Conservation (phyloP, 2,797 vertebrate genomes). For the Darevskia nairensis region DNA sequence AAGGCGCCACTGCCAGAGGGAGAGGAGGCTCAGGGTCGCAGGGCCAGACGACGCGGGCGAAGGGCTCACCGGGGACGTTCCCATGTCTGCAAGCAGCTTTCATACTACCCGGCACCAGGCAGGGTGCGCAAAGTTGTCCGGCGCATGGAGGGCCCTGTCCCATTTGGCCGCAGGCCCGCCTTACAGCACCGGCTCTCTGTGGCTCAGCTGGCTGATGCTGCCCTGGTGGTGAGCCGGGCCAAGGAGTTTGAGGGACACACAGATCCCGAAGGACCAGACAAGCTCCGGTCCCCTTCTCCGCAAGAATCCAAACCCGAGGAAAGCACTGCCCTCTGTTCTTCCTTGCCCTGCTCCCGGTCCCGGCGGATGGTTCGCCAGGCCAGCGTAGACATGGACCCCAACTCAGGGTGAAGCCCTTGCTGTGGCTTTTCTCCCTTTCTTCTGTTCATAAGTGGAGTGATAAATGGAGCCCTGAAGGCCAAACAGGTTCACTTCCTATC, state of each 20-base stretch:
- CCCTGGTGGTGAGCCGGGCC: constrained; percentile 64
- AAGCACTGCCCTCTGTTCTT: background rate
- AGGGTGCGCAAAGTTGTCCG: constrained; percentile 20
- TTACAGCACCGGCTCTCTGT: constrained; percentile 64
- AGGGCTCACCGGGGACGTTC: constrained; percentile 24
- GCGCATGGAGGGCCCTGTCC: constrained; percentile 58
- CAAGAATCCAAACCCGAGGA: background rate
- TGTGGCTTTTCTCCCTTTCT: background rate
- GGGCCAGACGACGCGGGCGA: background rate
- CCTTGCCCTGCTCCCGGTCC: constrained; percentile 8
- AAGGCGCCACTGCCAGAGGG: background rate
- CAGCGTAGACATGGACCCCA: constrained; percentile 61
- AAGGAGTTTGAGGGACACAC: constrained; percentile 60
- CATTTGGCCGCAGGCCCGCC: background rate
- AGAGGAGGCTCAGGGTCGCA: background rate
- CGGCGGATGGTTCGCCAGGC: constrained; percentile 73
- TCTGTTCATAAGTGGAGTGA: background rate
- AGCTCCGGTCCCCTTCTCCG: background rate
- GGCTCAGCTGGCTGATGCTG: constrained; percentile 57
- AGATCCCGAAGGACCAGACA: background rate
- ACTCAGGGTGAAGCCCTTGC: background rate
- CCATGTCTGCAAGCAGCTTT: constrained; percentile 58
- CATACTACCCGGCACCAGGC: constrained; percentile 3
- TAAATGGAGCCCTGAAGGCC: background rate
- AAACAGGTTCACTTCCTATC: background rate